Evolutionary conservation across 2,888 invertebrate species (phyloP), one percentile per base, ranked within the genome.

Genomic region (Blastobasis adustella): DNA sequence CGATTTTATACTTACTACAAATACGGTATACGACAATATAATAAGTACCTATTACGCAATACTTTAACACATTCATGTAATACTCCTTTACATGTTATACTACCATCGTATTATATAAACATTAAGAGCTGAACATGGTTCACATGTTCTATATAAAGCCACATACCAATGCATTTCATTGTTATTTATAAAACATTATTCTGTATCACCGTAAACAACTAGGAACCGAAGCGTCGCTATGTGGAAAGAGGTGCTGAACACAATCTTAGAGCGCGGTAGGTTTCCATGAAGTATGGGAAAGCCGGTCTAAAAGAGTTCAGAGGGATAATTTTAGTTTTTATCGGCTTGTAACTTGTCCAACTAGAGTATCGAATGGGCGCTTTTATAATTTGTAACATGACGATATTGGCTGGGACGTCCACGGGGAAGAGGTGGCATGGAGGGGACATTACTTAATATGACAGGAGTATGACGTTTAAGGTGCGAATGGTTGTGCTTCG

Each of bases 141-240:
- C 73, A 73, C 82, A 85, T 82, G 86, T 83, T 82, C 82, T 76
- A 65, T 76, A 86, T 89, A 89, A 89, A 89, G 89, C 89, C 89
- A 87, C 86, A 82, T 89, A 89, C 89, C 89, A 89, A 89, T 89
- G 89, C 89, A 89, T 89, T 79, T 82, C 76, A 75, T 75, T 82
- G 82, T 83, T 82, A 83, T 80, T 81, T 79, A 83, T 84, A 82
- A 73, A 73, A 72, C 68, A 67, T 76, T 77, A 76, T 23, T 23
- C 23, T 62, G 70, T 73, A 70, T 64, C 60, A 61, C 69, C 59
- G 55, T 65, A 66, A 64, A 63, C 51, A 59, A 61, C 58, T 54
- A 54, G 56, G 60, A 59, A 59, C 55, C 53, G 53, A 47, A 49
- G 46, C 44, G 47, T 54, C 59, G 60, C 45, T 40, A 9, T 40